Base-by-base conservation (phyloP, 2,888 invertebrate species). In the Clostera curtula region DNA sequence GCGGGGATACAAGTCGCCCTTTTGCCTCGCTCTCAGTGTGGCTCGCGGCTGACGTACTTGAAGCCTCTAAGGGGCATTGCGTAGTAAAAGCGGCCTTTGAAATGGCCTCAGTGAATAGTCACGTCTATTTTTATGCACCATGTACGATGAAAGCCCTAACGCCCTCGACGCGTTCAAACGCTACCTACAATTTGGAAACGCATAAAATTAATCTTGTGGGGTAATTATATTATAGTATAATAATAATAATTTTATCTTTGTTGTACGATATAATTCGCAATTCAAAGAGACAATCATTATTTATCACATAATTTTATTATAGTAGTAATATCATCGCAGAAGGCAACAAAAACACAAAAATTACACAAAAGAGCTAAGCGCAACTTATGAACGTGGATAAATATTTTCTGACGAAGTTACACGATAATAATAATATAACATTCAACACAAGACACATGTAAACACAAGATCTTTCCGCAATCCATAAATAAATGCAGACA, bases 1-100 rank as follows among this genome's bases (percentile, higher is more conserved):
- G 24, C 19, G 32, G 38, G 34, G 44, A 37, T 31, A 29, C 36
- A 34, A 30, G 27, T 30, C 25, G 25, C 31, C 33, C 22, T 25
- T 19, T 41, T 47, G 29, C 31, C 22, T 32, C 29, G 29, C 25
- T 34, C 34, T 37, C 24, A 31, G 30, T 34, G 31, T 26, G 35
- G 32, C 22, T 24, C 22, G 26, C 35, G 36, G 34, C 24, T 23
- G 13, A 11, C 19, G 21, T 29, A 27, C 34, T 40, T 24, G 28
- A 36, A 8, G 22, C 16, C 24, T 27, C 24, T n/a, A n/a, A n/a
- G n/a, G n/a, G n/a, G n/a, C n/a, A n/a, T n/a, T 12, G 13, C 25
- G 10, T 23, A 29, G 28, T 29, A 25, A 24, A 34, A 34, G 34
- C 27, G 21, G 26, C 16, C 25, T 38, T 42, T 45, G 30, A 46